These are phyloP conservation scores for Tetramorium alpestre DNA, from an alignment of 1,140 invertebrate species.

Conservation along the genomic window DNA sequence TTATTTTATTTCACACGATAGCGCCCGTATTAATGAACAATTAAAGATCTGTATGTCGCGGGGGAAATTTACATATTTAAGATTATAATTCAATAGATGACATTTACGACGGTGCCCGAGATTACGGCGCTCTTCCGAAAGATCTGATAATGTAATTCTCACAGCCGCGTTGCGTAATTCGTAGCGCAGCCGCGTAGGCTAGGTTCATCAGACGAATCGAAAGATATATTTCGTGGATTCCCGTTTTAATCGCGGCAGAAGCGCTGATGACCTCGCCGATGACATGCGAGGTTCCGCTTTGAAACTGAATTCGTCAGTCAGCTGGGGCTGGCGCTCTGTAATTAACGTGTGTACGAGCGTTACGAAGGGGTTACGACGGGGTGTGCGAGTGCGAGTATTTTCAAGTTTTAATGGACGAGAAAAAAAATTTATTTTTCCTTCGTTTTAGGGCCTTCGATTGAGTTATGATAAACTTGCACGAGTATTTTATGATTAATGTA, in stretches of 20 bases:
- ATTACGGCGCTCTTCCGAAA: neutral
- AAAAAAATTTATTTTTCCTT: neutral
- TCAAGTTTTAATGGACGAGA: neutral
- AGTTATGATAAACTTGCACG: neutral
- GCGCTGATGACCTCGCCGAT: constrained; percentile 44
- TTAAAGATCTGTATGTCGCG: neutral
- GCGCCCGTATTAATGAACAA: neutral
- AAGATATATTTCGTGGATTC: constrained; percentile 27
- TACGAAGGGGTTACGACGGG: neutral
- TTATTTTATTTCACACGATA: neutral
- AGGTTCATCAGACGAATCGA: neutral
- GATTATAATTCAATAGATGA: neutral
- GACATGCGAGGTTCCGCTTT: constrained; percentile 5
- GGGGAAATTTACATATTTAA: neutral
- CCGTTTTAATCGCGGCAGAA: constrained; percentile 47
- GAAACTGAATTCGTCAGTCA: constrained; percentile 15
- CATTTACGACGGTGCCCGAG: too few species aligned
- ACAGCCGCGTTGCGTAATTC: constrained; percentile 21
- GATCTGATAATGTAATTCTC: constrained; percentile 43
- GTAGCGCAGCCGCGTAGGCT: too few species aligned
- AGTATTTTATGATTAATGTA: neutral
- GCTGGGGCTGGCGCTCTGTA: neutral
- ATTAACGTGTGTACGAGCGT: constrained; percentile 27
- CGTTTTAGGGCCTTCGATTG: neutral
- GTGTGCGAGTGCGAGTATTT: neutral